Percentiles rank a stretch among this genome's conserved stretches.
Conservation (phyloP, 2,888 invertebrate species). For the Arctia plantaginis region DNA sequence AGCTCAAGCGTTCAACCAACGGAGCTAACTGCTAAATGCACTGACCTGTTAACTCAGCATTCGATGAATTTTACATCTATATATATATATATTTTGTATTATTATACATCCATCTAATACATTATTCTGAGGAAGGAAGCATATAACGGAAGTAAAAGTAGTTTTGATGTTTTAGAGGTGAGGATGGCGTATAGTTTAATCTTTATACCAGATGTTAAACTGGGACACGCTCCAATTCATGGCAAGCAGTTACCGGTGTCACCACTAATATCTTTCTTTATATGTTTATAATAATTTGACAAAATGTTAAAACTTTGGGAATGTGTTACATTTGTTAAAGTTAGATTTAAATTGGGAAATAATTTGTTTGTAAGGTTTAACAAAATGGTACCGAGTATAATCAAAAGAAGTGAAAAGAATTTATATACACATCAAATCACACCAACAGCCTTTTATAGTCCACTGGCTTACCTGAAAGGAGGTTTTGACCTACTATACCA, state of each 20-base stretch:
- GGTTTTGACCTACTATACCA: too few species aligned
- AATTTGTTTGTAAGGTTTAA: too few species aligned
- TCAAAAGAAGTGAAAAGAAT: too few species aligned
- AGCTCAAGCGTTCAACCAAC: slow-evolving; percentile 15
- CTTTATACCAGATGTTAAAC: not conserved
- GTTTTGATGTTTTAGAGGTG: slow-evolving; percentile 6
- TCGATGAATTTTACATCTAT: not conserved
- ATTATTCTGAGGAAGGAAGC: slow-evolving; percentile 19
- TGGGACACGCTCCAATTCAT: not conserved
- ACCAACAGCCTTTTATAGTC: too few species aligned
- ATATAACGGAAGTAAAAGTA: slow-evolving; percentile 23
- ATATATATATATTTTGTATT: not conserved
- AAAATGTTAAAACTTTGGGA: too few species aligned
- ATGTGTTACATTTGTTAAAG: too few species aligned
- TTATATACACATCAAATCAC: too few species aligned
- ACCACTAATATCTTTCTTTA: not conserved
- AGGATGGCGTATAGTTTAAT: not conserved
- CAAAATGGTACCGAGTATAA: too few species aligned
- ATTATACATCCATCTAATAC: too few species aligned
- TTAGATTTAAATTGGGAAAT: too few species aligned
- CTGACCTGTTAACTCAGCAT: slow-evolving; percentile 34
- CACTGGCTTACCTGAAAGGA: too few species aligned
- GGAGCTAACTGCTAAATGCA: slow-evolving; percentile 37
- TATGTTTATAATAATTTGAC: not conserved
- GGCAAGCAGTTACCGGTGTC: not conserved